Evolutionary conservation across 2,113 vertebrate species (phyloP), one percentile per base, ranked within the genome.

Genomic region (Alethe diademata): DNA sequence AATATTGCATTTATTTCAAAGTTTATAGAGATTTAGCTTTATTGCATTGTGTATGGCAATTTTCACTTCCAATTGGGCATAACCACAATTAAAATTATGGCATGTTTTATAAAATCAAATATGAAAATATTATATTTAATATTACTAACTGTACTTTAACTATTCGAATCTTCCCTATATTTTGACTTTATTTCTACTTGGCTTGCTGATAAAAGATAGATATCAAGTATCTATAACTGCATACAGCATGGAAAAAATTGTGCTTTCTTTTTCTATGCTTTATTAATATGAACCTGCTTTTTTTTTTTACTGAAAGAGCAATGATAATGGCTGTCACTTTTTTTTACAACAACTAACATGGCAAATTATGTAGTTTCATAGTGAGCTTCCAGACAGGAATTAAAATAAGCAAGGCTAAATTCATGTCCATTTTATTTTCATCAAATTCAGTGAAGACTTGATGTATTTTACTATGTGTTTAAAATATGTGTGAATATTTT

Each of bases 211-310:
- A 61, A 60, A 86, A 80, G 48, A 53, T 14, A 47, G 7, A 26
- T 54, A 35, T 31, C 31, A 91, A 94, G 36, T 45, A 95, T 67
- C 15, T 93, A 10, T 72, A 95, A 87, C 53, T 93, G 58, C 31
- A 84, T 87, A 36, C 24, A 86, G 36, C 51, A 54, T 94, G 23
- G 54, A 86, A 94, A 94, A 88, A 96, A 90, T 24, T 57, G 73
- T 36, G 25, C 1, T 12, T 86, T 94, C 16, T 40, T 79, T 56
- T 50, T 42, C 64, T 69, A 43, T 12, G 78, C 47, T 84, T 96
- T 87, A 88, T 94, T 91, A 72, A 84, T 35, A 40, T 42, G 20
- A 90, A 74, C 69, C 40, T 93, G 25, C 19, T 43, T 45, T 45
- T 48, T 40, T 69, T 40, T 90, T 82, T 88, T 96, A 87, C 28